phyloP scores from a whole-genome alignment of 2,797 vertebrate species.

The Typhlichthys subterraneus region DNA sequence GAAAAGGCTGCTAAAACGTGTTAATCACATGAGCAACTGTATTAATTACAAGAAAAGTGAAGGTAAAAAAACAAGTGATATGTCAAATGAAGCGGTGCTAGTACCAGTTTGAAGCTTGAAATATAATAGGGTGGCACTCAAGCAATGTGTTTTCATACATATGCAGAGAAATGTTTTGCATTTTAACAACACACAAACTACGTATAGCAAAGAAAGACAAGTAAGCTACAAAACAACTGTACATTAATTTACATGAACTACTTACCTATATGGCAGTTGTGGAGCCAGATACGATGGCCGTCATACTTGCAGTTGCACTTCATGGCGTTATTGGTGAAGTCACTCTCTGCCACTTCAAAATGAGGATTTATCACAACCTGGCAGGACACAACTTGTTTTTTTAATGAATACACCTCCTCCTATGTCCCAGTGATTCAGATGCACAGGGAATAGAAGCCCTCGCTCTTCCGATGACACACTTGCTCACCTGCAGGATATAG shows the following conservation, averaged over 20 bases:
- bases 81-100: no score
- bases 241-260: neutral
- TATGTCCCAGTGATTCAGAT: neutral
- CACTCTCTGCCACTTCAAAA: slow-evolving; percentile 93
- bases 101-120: no score
- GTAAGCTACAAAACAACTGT: neutral
- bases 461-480: neutral
- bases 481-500: slow-evolving; percentile 91
- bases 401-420: no score
- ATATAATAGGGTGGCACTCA: no score
- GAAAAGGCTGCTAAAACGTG: no score
- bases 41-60: no score
- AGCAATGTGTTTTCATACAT: no score
- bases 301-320: slow-evolving; percentile 99
- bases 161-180: no score
- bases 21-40: no score
- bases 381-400: neutral
- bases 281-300: slow-evolving; percentile 95
- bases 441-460: neutral
- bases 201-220: no score
- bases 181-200: no score
- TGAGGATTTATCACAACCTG: slow-evolving; percentile 97
- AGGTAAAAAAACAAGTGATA: no score
- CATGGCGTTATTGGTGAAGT: slow-evolving; percentile 98
- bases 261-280: slow-evolving; percentile 93